Evolutionary conservation across 2,888 invertebrate species (phyloP), one percentile per base, ranked within the genome.

Genomic region (Meliscaeva auricollis): DNA sequence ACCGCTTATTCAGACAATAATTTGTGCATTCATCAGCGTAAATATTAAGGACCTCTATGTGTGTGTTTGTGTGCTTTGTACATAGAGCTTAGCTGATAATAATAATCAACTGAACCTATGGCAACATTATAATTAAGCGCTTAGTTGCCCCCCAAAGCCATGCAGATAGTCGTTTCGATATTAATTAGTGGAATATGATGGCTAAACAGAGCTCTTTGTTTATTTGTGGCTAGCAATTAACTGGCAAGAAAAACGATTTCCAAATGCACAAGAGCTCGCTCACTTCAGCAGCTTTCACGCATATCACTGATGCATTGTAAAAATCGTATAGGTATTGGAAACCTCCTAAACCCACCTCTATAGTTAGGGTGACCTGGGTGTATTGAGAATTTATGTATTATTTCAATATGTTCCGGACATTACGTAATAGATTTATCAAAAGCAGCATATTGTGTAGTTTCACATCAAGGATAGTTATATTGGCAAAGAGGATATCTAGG

Each of bases 391-490:
- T n/a, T n/a, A 41, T 32, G 32, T 41, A 13, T 41, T 26, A 26
- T 41, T 41, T 13, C 9, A 41, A 66, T 58, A 13, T 58, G 64
- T 9, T 66, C 62, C 73, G 62, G 78, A 73, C 74, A 79, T 79
- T 64, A 56, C 56, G 56, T 69, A 79, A 83, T 83, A 69, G 79
- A 62, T 74, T 79, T 69, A 78, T 74, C 78, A 83, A 79, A 68
- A 78, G 76, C 77, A 79, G 72, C 77, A 72, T 78, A 69, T 62
- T 30, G 54, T 38, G 44, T 8, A 30, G 15, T 8, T 9, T 8
- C 3, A 3, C n/a, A 6, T n/a, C 20, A 38, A 35, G 56, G 32
- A 56, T 22, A 48, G 32, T 15, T 52, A 54, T 54, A 8, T n/a
- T 15, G n/a, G n/a, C n/a, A n/a, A n/a, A n/a, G n/a, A n/a, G n/a